Evolutionary conservation across 1,140 invertebrate species (phyloP), one percentile per base, ranked within the genome.

Genomic region (Drosophila murphyi): DNA sequence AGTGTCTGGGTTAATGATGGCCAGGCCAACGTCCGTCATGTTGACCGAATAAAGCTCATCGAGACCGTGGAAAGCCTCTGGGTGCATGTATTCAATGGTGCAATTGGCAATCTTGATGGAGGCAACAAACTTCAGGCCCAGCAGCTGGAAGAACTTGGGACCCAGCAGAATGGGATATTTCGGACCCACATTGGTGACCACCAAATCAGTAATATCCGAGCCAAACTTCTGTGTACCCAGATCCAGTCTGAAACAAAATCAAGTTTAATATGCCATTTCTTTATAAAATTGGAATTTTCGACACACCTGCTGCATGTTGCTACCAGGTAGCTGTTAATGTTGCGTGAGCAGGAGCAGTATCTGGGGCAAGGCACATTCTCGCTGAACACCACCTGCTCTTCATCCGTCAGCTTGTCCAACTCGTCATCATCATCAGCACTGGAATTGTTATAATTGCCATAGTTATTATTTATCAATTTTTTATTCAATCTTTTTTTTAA

Each of bases 11-110:
- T 95, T 94, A 29, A 96, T 92, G 31, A 93, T 93, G 34, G 94
- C 93, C 12, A 96, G 92, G 48, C 93, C 94, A 55, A 95, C 95
- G 74, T 94, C 94, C 0, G 95, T 95, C 35, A 96, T 91, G 76
- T 96, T 96, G 0, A 96, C 93, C 2, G 95, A 93, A 62, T 95
- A 95, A 1, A 96, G 92, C 55, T 95, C 94, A 7, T 94, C 82
- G 8, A 96, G 91, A 1, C 95, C 95, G 47, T 94, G 93, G 91
- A 96, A 96, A 0, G 95, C 95, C 6, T 93, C 95, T 2, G 93
- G 92, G 71, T 93, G 93, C 69, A 95, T 91, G 54, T 92, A 93
- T 28, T 91, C 91, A 67, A 95, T 93, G 20, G 93, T 93, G 76
- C 94, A 94, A 78, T 94, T 94, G 8, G 93, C 93, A 67, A 95